Conservation (phyloP, 1,140 invertebrate genomes). For the Lethrus apterus region DNA sequence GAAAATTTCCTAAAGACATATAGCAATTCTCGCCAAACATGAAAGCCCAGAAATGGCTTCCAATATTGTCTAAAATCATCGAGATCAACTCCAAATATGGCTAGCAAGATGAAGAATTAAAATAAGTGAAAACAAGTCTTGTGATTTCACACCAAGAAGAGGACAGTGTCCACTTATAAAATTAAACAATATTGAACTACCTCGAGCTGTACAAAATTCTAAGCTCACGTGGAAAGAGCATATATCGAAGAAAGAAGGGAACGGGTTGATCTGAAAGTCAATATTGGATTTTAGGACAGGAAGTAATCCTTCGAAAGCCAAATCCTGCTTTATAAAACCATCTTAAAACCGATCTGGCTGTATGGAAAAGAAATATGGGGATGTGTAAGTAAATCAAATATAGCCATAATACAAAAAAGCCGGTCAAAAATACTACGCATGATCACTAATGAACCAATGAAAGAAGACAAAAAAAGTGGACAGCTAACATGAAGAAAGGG, state of each 20-base stretch:
- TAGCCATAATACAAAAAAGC: not conserved
- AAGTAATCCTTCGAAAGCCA: not conserved
- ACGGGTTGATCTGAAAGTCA: too few relatives aligned
- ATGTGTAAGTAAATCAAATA: slow-evolving; percentile 4
- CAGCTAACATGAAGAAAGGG: too few relatives aligned
- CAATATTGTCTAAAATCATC: not conserved
- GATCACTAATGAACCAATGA: slow-evolving; percentile 1
- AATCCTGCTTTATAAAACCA: slow-evolving; percentile 1
- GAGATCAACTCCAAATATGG: too few relatives aligned
- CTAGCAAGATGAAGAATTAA: not conserved
- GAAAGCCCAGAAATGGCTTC: not conserved
- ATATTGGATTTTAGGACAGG: too few relatives aligned
- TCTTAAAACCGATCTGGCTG: not conserved
- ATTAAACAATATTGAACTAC: too few relatives aligned
- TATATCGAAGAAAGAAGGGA: too few relatives aligned
- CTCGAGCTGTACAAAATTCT: too few relatives aligned
- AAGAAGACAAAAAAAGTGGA: too few relatives aligned
- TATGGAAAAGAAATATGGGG: not conserved
- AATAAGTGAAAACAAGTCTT: not conserved
- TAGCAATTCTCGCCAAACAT: too few relatives aligned
- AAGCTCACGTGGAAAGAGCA: not conserved
- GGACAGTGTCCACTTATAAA: too few relatives aligned
- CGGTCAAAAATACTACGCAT: slow-evolving; percentile 1
- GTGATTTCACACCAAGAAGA: too few relatives aligned
- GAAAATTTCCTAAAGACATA: too few relatives aligned